A percentile compares a stretch with the other conserved stretches of the same genome.
These are phyloP conservation scores for Podarcis muralis DNA, from an alignment of 2,113 vertebrate genomes.

Conservation along the genomic window DNA sequence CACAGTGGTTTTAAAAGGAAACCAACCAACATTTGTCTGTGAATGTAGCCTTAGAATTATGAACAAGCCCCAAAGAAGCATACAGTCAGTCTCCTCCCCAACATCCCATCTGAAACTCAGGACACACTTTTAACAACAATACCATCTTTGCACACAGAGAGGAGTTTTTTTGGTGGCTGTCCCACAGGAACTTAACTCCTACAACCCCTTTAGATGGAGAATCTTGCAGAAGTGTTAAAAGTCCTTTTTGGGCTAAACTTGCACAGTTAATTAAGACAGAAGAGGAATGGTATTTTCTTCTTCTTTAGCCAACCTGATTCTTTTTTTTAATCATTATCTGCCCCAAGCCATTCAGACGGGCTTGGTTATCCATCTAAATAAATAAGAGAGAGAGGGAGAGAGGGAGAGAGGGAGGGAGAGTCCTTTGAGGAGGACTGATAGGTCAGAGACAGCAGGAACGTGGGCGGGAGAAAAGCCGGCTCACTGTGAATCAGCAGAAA, in stretches of 20 bases:
- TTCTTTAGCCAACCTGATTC: not conserved
- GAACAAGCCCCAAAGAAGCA: not conserved
- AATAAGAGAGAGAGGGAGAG: not conserved
- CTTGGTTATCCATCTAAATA: not conserved
- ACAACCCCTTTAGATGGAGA: not conserved
- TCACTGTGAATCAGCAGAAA: conserved; percentile 58
- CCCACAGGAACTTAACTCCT: not conserved
- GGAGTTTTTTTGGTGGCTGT: not conserved
- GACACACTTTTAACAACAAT: not conserved
- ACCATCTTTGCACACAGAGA: not conserved
- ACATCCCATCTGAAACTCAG: not conserved
- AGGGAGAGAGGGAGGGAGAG: not conserved
- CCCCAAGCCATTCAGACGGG: not conserved
- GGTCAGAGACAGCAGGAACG: not conserved
- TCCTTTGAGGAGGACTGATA: not conserved
- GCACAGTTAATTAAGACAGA: not conserved
- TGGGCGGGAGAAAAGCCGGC: not conserved
- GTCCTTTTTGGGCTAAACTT: not conserved
- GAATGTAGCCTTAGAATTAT: not conserved
- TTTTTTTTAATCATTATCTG: not conserved
- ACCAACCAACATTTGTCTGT: not conserved
- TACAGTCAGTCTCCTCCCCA: not conserved
- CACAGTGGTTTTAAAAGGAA: not conserved
- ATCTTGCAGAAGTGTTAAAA: not conserved
- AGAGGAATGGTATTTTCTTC: not conserved